Base-by-base conservation (phyloP, 2,888 invertebrate genomes). In the Galeruca laticollis region DNA sequence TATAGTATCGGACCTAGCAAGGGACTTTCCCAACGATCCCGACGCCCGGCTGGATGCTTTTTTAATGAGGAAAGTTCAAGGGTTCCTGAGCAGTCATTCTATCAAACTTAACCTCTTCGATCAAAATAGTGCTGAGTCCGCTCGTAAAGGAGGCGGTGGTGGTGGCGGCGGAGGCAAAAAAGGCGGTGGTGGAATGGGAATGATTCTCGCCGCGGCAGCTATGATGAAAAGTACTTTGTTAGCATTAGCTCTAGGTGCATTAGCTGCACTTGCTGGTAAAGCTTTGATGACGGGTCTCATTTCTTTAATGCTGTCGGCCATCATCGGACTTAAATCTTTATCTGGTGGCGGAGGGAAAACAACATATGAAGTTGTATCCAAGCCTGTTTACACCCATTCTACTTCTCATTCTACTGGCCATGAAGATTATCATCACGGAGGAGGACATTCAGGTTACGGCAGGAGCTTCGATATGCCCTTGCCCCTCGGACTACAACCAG, bases 301-400 rank as follows among this genome's bases (percentile, higher is more conserved):
- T 89, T 93, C 94, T 0, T 86, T 94, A 0, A 89, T 93, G 74
- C 85, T 94, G 0, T 92, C 94, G 0, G 92, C 91, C 0, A 89
- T 93, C 66, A 88, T 93, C 65, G 93, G 93, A 0, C 85, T 94
- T 68, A 93, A 93, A 79, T 89, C 91, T 0, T 83, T 93, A 21
- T 87, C 92, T 2, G 84, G 88, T 1, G 91, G 92, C 1, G 89
- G 90, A 68, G 91, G 91, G 79, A 78, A 86, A 78, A 93, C 93
- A 9, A 93, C 93, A 0, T 94, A 94, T 80, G 94, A 94, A 84
- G 93, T 94, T 69, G 90, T 94, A 8, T 90, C 93, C 57, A 94
- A 94, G 74, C 94, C 94, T 0, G 87, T 94, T 0, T 93, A 93
- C 82, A 89, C 90, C 0, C 90, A 90, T 78, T 87, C 90, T 6